These are phyloP conservation scores for Grallaria varia DNA, from an alignment of 2,113 vertebrate species.

Conservation along the genomic window DNA sequence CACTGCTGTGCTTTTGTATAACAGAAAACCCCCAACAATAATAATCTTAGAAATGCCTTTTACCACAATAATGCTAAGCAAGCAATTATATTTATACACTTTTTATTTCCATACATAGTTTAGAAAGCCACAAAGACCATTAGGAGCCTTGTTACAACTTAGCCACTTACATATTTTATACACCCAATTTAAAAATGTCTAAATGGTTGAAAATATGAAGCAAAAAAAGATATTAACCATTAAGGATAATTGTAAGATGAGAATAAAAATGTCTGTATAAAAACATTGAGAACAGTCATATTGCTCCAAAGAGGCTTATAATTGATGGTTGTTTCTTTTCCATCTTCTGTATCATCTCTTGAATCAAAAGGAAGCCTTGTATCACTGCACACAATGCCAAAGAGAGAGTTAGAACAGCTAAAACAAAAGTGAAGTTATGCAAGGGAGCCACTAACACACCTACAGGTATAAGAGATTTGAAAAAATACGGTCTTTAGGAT, in stretches of 20 bases:
- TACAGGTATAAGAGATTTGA: background rate
- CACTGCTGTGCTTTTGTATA: background rate
- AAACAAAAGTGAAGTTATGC: background rate
- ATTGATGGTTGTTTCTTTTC: fast-evolving
- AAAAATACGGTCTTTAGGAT: background rate
- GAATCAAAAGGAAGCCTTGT: background rate
- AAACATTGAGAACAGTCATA: background rate
- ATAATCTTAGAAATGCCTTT: background rate
- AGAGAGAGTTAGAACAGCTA: background rate
- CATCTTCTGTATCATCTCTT: background rate
- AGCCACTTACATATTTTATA: background rate
- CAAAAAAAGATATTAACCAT: background rate
- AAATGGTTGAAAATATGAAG: background rate
- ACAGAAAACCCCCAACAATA: background rate
- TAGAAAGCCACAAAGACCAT: background rate
- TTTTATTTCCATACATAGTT: background rate
- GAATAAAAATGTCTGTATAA: background rate
- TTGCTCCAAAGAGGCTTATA: background rate
- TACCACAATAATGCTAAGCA: slow-evolving; percentile 4
- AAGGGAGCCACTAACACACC: background rate
- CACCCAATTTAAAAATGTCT: background rate
- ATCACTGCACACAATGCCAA: background rate
- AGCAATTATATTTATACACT: background rate
- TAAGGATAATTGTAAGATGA: background rate
- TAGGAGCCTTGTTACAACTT: background rate